Conservation (phyloP, 1,140 invertebrate genomes). For the Lucilia cuprina region DNA sequence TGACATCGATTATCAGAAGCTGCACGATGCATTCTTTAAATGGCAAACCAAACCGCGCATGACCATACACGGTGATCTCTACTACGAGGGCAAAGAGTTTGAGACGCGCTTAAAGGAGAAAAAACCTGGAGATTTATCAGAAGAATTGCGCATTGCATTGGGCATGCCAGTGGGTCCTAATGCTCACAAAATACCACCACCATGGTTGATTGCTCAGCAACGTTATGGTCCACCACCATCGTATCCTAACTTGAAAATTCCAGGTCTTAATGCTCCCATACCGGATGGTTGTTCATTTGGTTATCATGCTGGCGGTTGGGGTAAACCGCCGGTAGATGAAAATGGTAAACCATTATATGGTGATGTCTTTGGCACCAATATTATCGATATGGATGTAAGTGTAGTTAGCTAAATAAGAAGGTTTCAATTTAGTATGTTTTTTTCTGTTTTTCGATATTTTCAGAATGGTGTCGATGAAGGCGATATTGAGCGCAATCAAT, state of each 20-base stretch:
- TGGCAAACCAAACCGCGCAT: constrained; percentile 99
- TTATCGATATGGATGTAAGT: constrained; percentile 70
- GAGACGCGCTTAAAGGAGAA: constrained; percentile 98
- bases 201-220: constrained; percentile 99
- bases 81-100: constrained; percentile 99
- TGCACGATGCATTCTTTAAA: constrained; percentile 99
- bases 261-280: constrained; percentile 91
- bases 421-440: no score
- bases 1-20: constrained; percentile 99
- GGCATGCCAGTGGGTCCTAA: constrained; percentile 98
- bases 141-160: constrained; percentile 93
- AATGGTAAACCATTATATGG: constrained; percentile 97
- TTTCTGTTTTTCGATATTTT: constrained; percentile 37
- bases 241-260: constrained; percentile 98
- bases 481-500: constrained; percentile 89
- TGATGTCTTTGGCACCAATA: constrained; percentile 92
- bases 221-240: constrained; percentile 98
- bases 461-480: constrained; percentile 81
- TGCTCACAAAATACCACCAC: constrained; percentile 90
- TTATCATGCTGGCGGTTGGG: constrained; percentile 99
- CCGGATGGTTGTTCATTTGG: constrained; percentile 97
- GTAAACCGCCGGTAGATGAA: constrained; percentile 99
- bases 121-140: constrained; percentile 96
- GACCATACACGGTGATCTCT: constrained; percentile 98
- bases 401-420: constrained; percentile 42